phyloP scores from a whole-genome alignment of 53 echinoderm and acorn worm genomes.

The Holothuria scabra region DNA sequence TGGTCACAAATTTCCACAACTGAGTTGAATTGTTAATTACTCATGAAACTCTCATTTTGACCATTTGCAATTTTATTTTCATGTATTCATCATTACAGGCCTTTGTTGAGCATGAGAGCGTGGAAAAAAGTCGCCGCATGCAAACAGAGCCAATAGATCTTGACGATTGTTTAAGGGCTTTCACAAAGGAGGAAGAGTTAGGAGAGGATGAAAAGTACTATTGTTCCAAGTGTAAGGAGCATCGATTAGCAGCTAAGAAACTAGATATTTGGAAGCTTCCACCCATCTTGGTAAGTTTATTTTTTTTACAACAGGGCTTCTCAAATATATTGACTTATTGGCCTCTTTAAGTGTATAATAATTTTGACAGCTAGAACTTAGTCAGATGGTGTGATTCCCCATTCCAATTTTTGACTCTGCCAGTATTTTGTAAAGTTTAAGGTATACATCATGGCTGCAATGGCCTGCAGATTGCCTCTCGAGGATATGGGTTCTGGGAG shows the following conservation, averaged over 20 bases:
- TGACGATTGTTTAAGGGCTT: conserved; percentile 93
- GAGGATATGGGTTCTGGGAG: too few species aligned
- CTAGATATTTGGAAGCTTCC: conserved; percentile 96
- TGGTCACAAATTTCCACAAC: too few species aligned
- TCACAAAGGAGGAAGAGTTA: conserved; percentile 97
- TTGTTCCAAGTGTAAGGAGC: conserved; percentile 97
- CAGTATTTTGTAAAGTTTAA: too few species aligned
- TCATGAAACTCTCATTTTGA: too few species aligned
- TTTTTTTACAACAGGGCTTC: not conserved
- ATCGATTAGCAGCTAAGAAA: conserved; percentile 93
- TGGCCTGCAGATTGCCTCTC: too few species aligned
- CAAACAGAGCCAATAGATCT: conserved; percentile 96
- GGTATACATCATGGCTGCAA: too few species aligned
- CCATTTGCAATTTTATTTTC: too few species aligned
- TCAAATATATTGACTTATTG: not conserved
- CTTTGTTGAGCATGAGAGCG: conserved; percentile 89
- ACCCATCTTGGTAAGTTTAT: conserved; percentile 66
- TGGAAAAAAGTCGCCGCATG: conserved; percentile 84
- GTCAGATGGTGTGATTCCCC: too few species aligned
- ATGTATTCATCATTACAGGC: conserved; percentile 55
- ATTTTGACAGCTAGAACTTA: not conserved
- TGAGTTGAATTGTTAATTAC: too few species aligned
- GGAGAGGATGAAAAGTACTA: conserved; percentile 98
- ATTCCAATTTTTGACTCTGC: too few species aligned
- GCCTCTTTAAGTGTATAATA: not conserved